Evolutionary conservation across 2,888 invertebrate species (phyloP), one percentile per base, ranked within the genome.

Genomic region (Ophioninae sp.): DNA sequence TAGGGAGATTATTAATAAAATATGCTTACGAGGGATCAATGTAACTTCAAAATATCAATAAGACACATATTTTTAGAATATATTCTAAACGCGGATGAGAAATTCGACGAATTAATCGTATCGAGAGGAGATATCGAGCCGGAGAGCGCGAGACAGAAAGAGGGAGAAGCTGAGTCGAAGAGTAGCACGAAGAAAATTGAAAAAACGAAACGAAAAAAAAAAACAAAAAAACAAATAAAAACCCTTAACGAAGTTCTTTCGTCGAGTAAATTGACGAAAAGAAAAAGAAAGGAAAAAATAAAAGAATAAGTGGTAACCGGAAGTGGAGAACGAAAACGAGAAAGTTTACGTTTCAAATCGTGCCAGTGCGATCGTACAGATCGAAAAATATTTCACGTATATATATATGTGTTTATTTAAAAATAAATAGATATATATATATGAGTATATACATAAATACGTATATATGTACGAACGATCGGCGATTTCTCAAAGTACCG

Each of bases 41-140:
- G 88, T 89, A 88, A 88, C 88, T 88, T 87, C 87, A 88, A 86
- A 88, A 91, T 91, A 91, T 91, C 90, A 90, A 89, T 88, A 89
- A 88, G 88, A 90, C 81, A 91, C 90, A 91, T 91, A 91, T 91
- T 91, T 91, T 91, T 91, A 90, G 90, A 91, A 79, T 88, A 88
- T 90, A 89, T 91, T 91, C 88, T 89, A 89, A 89, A 85, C 81
- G 84, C 80, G 57, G 77, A 76, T 64, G 77, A 72, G 85, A 80
- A 62, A 82, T 62, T 61, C 70, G 64, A 20, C 67, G 81, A 72
- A 64, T 73, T 80, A 56, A 75, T 56, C 59, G 72, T 65, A 69
- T 44, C 41, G 67, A 67, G n/a, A n/a, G n/a, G 57, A 70, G 41
- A 70, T 23, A 70, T 8, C 41, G 73, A 44, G 44, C 23, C 44